phyloP scores from a whole-genome alignment of 1,140 invertebrate species.

The Sesamia nonagrioides region DNA sequence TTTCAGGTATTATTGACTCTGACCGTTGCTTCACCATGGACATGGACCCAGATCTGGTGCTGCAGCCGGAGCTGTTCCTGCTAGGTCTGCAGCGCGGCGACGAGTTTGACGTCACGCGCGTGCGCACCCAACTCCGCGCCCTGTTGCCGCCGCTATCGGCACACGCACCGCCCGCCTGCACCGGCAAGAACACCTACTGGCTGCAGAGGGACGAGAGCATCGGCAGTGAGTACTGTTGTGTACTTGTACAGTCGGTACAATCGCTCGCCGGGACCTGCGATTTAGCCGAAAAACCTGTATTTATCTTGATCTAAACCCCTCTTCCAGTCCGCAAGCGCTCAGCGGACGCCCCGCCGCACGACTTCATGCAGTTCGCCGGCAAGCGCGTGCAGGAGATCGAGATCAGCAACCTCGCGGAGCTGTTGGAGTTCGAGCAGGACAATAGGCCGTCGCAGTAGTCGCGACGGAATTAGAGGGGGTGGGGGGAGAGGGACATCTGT shows the following conservation, averaged over 20 bases:
- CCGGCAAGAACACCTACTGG: conserved; percentile 91
- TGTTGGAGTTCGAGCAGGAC: conserved; percentile 75
- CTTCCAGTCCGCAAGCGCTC: conserved; percentile 92
- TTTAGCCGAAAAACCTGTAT: no score
- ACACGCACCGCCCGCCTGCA: conserved; percentile 85
- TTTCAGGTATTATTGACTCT: conserved; percentile 92
- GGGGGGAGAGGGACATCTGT: not conserved
- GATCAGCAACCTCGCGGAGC: conserved; percentile 90
- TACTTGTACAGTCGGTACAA: no score
- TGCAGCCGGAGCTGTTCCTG: conserved; percentile 92
- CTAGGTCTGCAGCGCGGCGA: conserved; percentile 92
- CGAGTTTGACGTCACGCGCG: conserved; percentile 94
- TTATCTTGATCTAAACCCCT: no score
- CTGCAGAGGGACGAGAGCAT: conserved; percentile 89
- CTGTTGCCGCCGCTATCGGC: conserved; percentile 91
- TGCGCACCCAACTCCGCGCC: conserved; percentile 93
- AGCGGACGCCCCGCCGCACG: conserved; percentile 84
- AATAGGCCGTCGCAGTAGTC: conserved; percentile 31
- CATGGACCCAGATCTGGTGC: conserved; percentile 92
- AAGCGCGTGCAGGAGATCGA: conserved; percentile 91
- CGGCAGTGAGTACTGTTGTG: conserved; percentile 54
- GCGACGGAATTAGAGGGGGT: not conserved
- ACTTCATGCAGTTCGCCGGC: conserved; percentile 93
- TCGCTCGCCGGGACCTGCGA: conserved; percentile 89
- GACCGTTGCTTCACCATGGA: conserved; percentile 96